phyloP scores from a whole-genome alignment of 2,888 invertebrate species.

The Cecidostiba fungosa region DNA sequence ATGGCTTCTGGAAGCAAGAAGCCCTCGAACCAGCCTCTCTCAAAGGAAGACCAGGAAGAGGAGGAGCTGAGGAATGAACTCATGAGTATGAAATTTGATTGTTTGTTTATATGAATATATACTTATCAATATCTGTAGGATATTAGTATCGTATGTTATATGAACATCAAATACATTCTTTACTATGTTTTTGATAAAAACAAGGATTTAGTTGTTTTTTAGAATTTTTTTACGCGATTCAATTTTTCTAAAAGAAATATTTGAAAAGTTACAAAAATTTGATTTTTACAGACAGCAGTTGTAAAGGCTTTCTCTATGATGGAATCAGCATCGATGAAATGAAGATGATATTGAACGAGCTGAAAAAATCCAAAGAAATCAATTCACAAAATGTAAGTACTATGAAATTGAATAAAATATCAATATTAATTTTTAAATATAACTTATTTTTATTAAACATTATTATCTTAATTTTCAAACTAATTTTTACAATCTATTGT shows the following conservation, averaged over 20 bases:
- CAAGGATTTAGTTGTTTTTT: too few species aligned
- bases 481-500: neutral
- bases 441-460: neutral
- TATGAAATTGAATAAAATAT: neutral
- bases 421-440: neutral
- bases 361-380: conserved; percentile 67
- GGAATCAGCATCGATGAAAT: conserved; percentile 67
- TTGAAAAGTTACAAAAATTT: neutral
- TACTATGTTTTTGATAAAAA: too few species aligned
- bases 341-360: conserved; percentile 64
- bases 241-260: too few species aligned
- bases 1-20: conserved; percentile 34
- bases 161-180: too few species aligned
- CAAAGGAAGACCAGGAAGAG: conserved; percentile 43
- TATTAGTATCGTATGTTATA: neutral
- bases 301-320: conserved; percentile 60
- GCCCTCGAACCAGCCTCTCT: conserved; percentile 2
- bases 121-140: too few species aligned
- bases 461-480: neutral
- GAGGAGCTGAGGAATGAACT: conserved; percentile 55
- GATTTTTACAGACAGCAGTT: neutral
- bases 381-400: conserved; percentile 59
- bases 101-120: neutral
- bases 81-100: conserved; percentile 23
- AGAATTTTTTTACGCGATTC: too few species aligned